Conservation (phyloP, 1,140 invertebrate species). For the Goniozus legneri region DNA sequence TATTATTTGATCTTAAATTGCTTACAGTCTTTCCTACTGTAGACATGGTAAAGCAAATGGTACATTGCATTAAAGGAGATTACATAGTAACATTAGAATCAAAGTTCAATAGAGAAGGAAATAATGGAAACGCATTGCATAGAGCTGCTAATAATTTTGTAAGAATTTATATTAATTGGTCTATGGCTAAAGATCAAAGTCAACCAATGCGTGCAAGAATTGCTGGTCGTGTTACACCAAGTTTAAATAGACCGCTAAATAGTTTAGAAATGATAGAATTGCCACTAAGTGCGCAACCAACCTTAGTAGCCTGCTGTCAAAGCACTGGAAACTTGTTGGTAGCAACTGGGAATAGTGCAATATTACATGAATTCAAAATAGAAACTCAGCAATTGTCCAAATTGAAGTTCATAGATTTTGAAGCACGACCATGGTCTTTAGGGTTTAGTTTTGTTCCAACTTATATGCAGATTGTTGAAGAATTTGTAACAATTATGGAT, state of each 20-base stretch:
- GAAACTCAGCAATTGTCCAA: constrained; percentile 64
- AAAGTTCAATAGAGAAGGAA: constrained; percentile 57
- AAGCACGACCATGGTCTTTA: constrained; percentile 55
- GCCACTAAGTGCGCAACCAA: constrained; percentile 57
- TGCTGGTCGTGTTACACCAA: constrained; percentile 66
- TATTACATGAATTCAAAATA: constrained; percentile 59
- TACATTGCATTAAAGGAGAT: constrained; percentile 59
- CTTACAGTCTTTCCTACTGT: constrained; percentile 63
- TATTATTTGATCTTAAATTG: constrained; percentile 46
- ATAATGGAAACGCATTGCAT: constrained; percentile 36
- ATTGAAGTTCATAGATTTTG: constrained; percentile 65
- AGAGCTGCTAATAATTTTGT: constrained; percentile 53
- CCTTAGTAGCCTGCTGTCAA: constrained; percentile 62
- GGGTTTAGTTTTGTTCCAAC: constrained; percentile 56
- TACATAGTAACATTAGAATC: constrained; percentile 64
- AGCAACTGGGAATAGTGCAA: constrained; percentile 53
- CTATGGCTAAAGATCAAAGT: constrained; percentile 43
- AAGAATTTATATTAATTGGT: constrained; percentile 66
- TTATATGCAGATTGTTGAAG: constrained; percentile 57
- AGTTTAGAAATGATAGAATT: constrained; percentile 68
- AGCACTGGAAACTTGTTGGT: constrained; percentile 63
- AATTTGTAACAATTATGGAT: constrained; percentile 59
- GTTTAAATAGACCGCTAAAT: constrained; percentile 56
- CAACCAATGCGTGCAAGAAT: constrained; percentile 68
- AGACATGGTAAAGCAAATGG: constrained; percentile 59